Evolutionary conservation across 1,140 invertebrate species (phyloP).

Genomic region (Papilio xuthus): DNA sequence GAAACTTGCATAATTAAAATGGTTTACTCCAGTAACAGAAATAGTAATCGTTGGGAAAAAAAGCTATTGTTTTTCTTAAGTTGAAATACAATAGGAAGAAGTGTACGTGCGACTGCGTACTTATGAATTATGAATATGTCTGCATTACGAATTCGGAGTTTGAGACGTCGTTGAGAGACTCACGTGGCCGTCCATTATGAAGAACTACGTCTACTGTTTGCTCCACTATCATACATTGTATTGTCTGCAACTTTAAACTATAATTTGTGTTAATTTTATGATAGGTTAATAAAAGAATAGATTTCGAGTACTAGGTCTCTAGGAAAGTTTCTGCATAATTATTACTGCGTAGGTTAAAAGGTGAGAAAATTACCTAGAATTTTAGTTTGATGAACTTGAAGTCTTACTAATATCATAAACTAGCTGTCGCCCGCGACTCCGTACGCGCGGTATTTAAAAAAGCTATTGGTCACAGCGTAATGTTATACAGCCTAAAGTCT

Average conservation of each 20-base stretch:
- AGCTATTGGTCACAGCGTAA: too few species aligned
- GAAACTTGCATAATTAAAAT: slow-evolving; percentile 6
- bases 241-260: background rate
- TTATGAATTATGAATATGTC: slow-evolving; percentile 36
- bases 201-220: slow-evolving; percentile 21
- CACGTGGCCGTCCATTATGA: slow-evolving; percentile 28
- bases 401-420: too few species aligned
- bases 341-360: too few species aligned
- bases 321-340: background rate
- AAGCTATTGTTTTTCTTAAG: slow-evolving; percentile 20
- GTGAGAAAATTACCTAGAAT: too few species aligned
- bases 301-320: background rate
- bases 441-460: too few species aligned
- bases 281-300: background rate
- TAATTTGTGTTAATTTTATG: slow-evolving; percentile 16
- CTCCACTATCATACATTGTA: background rate
- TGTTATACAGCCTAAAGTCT: too few species aligned
- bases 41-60: slow-evolving; percentile 19
- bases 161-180: slow-evolving; percentile 28
- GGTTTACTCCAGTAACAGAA: slow-evolving; percentile 19
- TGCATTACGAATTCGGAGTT: slow-evolving; percentile 36
- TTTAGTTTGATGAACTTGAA: too few species aligned
- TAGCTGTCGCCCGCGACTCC: too few species aligned
- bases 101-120: slow-evolving; percentile 21
- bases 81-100: slow-evolving; percentile 27